Evolutionary conservation across 2,888 invertebrate genomes (phyloP), one percentile per base, ranked within the genome.

Genomic region (Pyrrhosoma nymphula): DNA sequence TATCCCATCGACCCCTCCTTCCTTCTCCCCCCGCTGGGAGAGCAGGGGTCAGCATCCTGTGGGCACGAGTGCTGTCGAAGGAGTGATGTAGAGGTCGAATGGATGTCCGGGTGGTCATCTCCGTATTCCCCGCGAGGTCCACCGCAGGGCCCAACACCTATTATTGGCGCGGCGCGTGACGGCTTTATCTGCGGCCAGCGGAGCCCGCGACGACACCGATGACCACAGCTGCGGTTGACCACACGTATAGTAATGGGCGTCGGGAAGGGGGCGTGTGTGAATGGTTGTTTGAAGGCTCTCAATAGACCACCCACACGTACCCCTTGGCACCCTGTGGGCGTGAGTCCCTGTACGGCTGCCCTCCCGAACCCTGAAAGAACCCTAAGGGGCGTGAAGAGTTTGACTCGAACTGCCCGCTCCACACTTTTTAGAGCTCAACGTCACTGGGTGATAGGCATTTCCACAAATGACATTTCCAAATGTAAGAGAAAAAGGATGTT

Each of bases 201-300:
- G 26, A 26, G 56, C 23, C 63, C 91, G 91, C 63, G 60, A 63
- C 91, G 91, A 91, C 91, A 91, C 39, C 56, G 63, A 56, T 91
- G 63, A 91, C 91, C 91, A 39, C 91, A 91, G 91, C 91, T 91
- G 91, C 91, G 91, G 91, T 39, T 60, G 47, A 47, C 60, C 60
- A 63, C 60, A 63, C 30, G 39, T 18, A 60, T 20, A n/a, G 69
- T 69, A 23, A n/a, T 26, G 23, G 69, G 63, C 60, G 39, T n/a
- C 0, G 69, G 6, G 26, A 6, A n/a, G 69, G n/a, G 90, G 47
- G 30, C 56, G 23, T 30, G 60, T 39, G 56, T 35, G n/a, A 90
- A 60, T 35, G 56, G 91, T 39, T 12, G 47, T 47, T 47, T 47
- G 69, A 69, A 20, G 69, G 26, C 26, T n/a, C 69, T 69, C 69